Percentiles rank a stretch among this genome's conserved stretches.
These are phyloP conservation scores for Nomada fabriciana DNA, from an alignment of 2,888 invertebrate species.

Conservation along the genomic window DNA sequence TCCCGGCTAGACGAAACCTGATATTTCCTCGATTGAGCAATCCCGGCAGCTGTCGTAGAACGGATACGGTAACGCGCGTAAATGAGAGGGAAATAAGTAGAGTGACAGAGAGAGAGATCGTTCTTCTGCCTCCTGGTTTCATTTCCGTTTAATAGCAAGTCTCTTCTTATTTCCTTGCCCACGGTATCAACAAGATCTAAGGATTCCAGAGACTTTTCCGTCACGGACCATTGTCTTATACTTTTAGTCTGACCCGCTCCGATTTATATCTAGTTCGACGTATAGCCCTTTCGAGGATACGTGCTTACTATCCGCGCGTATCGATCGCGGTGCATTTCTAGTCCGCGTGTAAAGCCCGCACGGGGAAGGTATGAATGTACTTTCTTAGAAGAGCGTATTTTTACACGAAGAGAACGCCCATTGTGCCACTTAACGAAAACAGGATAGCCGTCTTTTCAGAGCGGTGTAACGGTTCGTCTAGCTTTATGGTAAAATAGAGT, in stretches of 20 bases:
- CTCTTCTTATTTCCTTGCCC: slow-evolving; percentile 45
- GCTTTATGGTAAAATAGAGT: neutral
- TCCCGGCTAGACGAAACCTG: slow-evolving; percentile 72
- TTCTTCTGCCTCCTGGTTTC: slow-evolving; percentile 67
- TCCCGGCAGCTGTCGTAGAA: slow-evolving; percentile 78
- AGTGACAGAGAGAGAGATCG: slow-evolving; percentile 3
- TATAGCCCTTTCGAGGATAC: neutral
- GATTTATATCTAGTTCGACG: neutral
- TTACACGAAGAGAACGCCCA: slow-evolving; percentile 33
- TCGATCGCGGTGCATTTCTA: slow-evolving; percentile 43
- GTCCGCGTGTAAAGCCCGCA: slow-evolving; percentile 8
- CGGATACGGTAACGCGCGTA: slow-evolving; percentile 69
- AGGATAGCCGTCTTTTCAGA: slow-evolving; percentile 26
- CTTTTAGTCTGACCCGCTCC: neutral
- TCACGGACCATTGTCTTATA: too few species aligned
- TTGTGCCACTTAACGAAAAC: slow-evolving; percentile 48
- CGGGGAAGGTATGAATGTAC: slow-evolving; percentile 27
- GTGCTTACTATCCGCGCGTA: neutral
- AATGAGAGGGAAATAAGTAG: slow-evolving; percentile 1
- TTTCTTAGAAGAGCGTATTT: slow-evolving; percentile 52
- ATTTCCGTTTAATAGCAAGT: slow-evolving; percentile 67
- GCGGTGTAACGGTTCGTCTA: slow-evolving; percentile 26
- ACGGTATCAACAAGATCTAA: neutral
- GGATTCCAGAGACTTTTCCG: neutral
- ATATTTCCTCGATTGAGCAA: slow-evolving; percentile 81